Base-by-base conservation (phyloP, 2,888 invertebrate species). In the Limnephilus marmoratus region DNA sequence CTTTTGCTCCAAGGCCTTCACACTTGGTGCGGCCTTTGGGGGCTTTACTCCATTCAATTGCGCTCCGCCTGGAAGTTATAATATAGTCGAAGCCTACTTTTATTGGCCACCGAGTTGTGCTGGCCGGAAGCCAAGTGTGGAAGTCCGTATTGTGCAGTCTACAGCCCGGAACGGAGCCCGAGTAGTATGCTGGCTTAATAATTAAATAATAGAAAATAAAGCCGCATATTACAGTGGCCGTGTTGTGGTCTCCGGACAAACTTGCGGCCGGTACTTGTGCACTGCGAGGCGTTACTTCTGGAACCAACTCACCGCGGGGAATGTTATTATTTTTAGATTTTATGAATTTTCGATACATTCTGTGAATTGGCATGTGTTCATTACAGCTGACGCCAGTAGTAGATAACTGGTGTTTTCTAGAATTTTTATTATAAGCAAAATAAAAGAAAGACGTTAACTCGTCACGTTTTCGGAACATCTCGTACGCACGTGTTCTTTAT, bases 151-250 rank as follows among this genome's bases (percentile, higher is more conserved):
- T 86, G 91, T 86, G 37, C 91, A 85, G 41, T 49, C 41, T 87
- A 31, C 68, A 31, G 81, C 81, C 86, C 34, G 86, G 45, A 87
- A 82, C 81, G 86, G 86, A 87, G 53, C 68, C 68, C 34, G 68
- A 80, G 86, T 49, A 24, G 81, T 87, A 31, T 53, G 34, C 91
- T 31, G 29, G 37, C 53, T 90, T 68, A 90, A 31, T 90, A 45
- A 91, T 91, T 86, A 91, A 81, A 91, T 91, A 87, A 87, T 86
- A 87, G 86, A 91, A 86, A 91, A 86, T 91, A 86, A 37, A 81
- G 86, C 49, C 81, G 91, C 87, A 53, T 53, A 87, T 29, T 15
- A 31, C 31, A 29, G 87, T 18, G 18, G n/a, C 31, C 53, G 29
- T 87, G 49, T 87, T 87, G 87, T 87, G 87, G 68, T 18, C 87